These are phyloP conservation scores for Beris chalybata DNA, from an alignment of 2,888 invertebrate genomes.

Conservation along the genomic window DNA sequence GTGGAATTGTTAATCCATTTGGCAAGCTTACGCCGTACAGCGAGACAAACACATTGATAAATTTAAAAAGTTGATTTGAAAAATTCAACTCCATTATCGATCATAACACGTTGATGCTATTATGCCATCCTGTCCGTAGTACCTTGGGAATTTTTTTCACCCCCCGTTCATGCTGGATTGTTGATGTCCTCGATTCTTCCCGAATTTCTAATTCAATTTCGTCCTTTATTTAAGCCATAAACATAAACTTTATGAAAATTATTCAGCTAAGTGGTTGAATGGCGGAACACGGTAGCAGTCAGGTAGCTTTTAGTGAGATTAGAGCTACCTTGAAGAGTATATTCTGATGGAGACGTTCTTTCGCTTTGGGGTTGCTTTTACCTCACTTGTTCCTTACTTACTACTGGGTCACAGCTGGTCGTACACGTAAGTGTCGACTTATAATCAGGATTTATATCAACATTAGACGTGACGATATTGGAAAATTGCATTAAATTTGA, in stretches of 20 bases:
- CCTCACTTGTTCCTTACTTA: background rate
- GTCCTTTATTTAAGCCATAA: slow-evolving; percentile 34
- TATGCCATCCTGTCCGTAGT: background rate
- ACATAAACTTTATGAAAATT: slow-evolving; percentile 37
- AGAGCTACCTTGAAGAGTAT: slow-evolving; percentile 3
- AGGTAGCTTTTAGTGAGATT: slow-evolving; percentile 40
- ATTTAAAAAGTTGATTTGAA: background rate
- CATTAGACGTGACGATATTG: slow-evolving; percentile 34
- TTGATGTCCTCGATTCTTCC: slow-evolving; percentile 24
- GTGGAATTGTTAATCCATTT: background rate
- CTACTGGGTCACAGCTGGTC: slow-evolving; percentile 36
- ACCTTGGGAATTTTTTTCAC: slow-evolving; percentile 14
- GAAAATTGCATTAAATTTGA: slow-evolving; percentile 39
- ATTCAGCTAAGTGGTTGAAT: slow-evolving; percentile 29
- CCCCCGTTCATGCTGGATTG: background rate
- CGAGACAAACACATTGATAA: background rate
- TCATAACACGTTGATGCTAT: slow-evolving; percentile 1
- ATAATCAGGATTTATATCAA: slow-evolving; percentile 39
- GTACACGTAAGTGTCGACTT: slow-evolving; percentile 31
- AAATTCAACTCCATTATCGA: slow-evolving; percentile 30
- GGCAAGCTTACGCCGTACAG: background rate
- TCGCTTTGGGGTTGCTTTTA: no score
- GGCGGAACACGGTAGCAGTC: slow-evolving; percentile 6
- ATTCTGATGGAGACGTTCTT: no score
- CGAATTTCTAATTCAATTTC: slow-evolving; percentile 33